Conservation (phyloP, 2,888 invertebrate species). For the Chrysina gloriosa region DNA sequence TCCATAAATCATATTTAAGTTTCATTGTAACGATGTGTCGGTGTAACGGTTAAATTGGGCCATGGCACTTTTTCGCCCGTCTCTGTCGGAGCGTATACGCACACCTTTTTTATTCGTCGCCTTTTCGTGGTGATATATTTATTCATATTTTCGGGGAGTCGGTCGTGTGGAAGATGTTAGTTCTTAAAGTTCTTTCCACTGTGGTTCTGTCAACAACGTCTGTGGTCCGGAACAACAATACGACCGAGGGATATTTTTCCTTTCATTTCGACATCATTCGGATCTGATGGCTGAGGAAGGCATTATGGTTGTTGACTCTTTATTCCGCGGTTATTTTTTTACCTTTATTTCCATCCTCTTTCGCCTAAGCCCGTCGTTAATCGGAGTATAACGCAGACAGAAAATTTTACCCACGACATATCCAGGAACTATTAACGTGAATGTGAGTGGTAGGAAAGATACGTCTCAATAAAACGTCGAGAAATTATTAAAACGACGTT, state of each 20-base stretch:
- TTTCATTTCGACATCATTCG: conserved; percentile 14
- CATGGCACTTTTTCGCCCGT: conserved; percentile 43
- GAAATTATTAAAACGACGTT: conserved; percentile 36
- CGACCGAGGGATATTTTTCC: conserved; percentile 9
- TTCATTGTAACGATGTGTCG: conserved; percentile 58
- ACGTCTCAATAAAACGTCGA: conserved; percentile 36
- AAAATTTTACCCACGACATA: too few relatives aligned
- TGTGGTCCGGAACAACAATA: conserved; percentile 35
- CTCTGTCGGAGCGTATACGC: neutral
- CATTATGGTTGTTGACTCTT: conserved; percentile 33
- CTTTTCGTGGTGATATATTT: conserved; percentile 25
- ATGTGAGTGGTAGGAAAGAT: too few relatives aligned
- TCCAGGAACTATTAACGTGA: too few relatives aligned
- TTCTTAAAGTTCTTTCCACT: conserved; percentile 32
- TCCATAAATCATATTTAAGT: conserved; percentile 66
- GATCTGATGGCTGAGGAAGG: conserved; percentile 15
- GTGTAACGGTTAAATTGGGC: conserved; percentile 61
- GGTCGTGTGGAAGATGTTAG: conserved; percentile 38
- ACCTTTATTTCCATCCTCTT: neutral
- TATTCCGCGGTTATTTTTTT: conserved; percentile 9
- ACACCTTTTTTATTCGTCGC: neutral
- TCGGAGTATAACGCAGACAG: too few relatives aligned
- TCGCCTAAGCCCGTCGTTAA: too few relatives aligned
- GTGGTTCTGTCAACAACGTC: conserved; percentile 38
- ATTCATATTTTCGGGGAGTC: conserved; percentile 34